A percentile compares a stretch with the other conserved stretches of the same genome.
These are phyloP conservation scores for Pammene aurita DNA, from an alignment of 2,888 invertebrate species.

Conservation along the genomic window DNA sequence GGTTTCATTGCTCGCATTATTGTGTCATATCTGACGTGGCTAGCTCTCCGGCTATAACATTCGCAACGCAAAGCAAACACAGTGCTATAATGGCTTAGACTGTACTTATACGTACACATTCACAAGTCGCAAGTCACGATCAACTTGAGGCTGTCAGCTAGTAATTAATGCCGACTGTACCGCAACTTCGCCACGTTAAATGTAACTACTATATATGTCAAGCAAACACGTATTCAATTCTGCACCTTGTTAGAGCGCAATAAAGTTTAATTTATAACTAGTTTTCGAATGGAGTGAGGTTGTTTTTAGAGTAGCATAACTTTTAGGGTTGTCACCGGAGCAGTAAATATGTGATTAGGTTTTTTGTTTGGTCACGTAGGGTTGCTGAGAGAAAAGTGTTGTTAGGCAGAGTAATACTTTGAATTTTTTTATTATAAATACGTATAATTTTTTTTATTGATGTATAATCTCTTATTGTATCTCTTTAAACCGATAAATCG, in stretches of 20 bases:
- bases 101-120: not conserved
- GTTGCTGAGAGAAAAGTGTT: not conserved
- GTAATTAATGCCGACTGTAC: conserved; percentile 36
- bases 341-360: conserved; percentile 19
- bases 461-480: too few relatives aligned
- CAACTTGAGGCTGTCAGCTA: conserved; percentile 24
- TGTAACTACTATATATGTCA: not conserved
- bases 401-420: not conserved
- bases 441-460: too few relatives aligned
- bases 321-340: conserved; percentile 24
- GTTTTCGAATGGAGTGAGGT: not conserved
- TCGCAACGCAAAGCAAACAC: too few relatives aligned
- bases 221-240: not conserved
- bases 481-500: too few relatives aligned
- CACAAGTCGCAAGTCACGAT: conserved; percentile 23
- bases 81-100: too few relatives aligned
- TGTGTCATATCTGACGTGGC: too few relatives aligned
- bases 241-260: not conserved
- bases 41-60: too few relatives aligned
- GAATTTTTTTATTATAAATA: too few relatives aligned
- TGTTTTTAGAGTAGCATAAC: not conserved
- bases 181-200: not conserved
- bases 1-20: too few relatives aligned
- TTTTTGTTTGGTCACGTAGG: conserved; percentile 14
- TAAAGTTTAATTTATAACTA: not conserved